Evolutionary conservation across 2,888 invertebrate species (phyloP), one percentile per base, ranked within the genome.

Genomic region (Yponomeuta plumbellus): DNA sequence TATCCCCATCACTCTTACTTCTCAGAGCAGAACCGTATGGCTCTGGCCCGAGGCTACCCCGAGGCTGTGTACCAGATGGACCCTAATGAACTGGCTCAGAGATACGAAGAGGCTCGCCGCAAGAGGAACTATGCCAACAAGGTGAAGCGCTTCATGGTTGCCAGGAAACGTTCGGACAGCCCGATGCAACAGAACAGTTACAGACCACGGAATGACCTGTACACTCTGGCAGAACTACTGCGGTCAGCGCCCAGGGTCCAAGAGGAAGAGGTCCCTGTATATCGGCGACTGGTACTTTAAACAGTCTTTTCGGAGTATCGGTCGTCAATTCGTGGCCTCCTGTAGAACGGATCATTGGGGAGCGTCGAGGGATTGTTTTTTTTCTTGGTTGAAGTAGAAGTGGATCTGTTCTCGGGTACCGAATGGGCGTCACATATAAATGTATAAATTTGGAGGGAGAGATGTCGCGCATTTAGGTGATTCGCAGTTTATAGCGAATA

Each of bases 201-300:
- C 74, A 76, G 90, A 68, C 88, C 92, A 69, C 89, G 92, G 59
- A 93, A 93, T 70, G 93, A 93, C 73, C 88, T 93, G 63, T 93
- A 93, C 79, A 93, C 93, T 1, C 82, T 94, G 65, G 92, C 93
- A 10, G 93, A 93, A 74, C 83, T 94, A 62, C 82, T 94, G 67
- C 88, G 90, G 71, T 88, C 92, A 8, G 84, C 90, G n/a, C 91
- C 91, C 0, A 80, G 88, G 65, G 92, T 91, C 61, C 88, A 87
- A 78, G 93, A 92, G 70, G 91, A 92, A 69, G 92, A 93, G 68
- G 86, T 92, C 65, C 93, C 94, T 62, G 84, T 93, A 5, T 93
- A 93, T 77, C 93, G 93, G 78, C 92, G 93, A 79, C 87, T 93
- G 81, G 91, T 93, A 80, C 89, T 94, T 77, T 93, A 93, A 92